phyloP scores from a whole-genome alignment of 2,113 vertebrate genomes.

The Chamaea fasciata region DNA sequence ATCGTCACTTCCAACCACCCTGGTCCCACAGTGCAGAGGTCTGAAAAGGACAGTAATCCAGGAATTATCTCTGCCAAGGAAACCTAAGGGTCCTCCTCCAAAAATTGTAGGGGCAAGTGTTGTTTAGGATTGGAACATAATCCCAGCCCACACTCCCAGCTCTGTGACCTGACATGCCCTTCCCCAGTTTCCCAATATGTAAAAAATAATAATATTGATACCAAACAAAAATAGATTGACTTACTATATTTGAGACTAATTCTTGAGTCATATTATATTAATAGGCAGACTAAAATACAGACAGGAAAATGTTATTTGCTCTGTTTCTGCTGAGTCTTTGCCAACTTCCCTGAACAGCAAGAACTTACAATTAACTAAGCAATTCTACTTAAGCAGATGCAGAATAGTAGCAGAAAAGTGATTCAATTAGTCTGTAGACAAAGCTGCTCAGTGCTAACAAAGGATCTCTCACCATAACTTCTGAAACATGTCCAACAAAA shows the following conservation, averaged over 20 bases:
- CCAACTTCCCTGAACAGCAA: not conserved
- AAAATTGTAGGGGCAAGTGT: not conserved
- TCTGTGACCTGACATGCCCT: not conserved
- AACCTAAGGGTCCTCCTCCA: not conserved
- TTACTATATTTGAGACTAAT: not conserved
- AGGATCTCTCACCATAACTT: not conserved
- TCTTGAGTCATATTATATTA: not conserved
- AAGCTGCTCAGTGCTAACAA: not conserved
- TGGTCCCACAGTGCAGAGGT: not conserved
- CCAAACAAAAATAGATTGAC: not conserved
- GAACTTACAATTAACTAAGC: not conserved
- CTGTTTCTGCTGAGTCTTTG: not conserved
- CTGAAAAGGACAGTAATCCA: not conserved
- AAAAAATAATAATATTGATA: not conserved
- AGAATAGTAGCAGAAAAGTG: not conserved
- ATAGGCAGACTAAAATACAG: not conserved
- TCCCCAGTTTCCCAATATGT: not conserved
- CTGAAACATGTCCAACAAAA: not conserved
- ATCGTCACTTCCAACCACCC: not conserved
- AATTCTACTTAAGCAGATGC: not conserved
- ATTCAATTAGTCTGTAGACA: not conserved
- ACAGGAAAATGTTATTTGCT: not conserved
- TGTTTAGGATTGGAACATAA: not conserved
- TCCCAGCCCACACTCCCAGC: not conserved
- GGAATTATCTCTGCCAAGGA: not conserved